A percentile compares a stretch with the other conserved stretches of the same genome.
phyloP scores from a whole-genome alignment of 2,888 invertebrate species.

The Drosophila neoperkinsi region DNA sequence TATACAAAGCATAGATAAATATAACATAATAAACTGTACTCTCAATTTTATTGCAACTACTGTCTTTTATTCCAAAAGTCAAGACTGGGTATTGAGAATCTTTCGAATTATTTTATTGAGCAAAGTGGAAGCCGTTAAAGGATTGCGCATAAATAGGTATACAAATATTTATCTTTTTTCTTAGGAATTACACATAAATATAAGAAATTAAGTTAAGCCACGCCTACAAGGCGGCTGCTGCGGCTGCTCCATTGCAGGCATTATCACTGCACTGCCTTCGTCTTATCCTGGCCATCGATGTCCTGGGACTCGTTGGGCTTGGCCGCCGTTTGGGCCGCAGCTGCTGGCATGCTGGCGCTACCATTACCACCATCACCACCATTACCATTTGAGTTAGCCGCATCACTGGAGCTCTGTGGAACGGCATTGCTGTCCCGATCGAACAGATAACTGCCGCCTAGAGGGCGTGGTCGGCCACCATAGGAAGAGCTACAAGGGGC shows the following conservation, averaged over 20 bases:
- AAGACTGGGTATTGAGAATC: constrained; percentile 57
- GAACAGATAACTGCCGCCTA: constrained; percentile 84
- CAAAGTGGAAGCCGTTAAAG: constrained; percentile 40
- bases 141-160: constrained; percentile 17
- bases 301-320: constrained; percentile 35
- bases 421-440: constrained; percentile 83
- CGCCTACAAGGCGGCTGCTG: constrained; percentile 51
- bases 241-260: constrained; percentile 6
- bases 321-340: constrained; percentile 70
- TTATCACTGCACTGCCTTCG: constrained; percentile 41
- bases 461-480: constrained; percentile 83
- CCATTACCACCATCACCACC: constrained; percentile 55
- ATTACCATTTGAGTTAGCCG: constrained; percentile 55
- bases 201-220: constrained; percentile 59
- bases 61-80: not conserved
- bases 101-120: constrained; percentile 70
- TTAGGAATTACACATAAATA: constrained; percentile 72
- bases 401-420: constrained; percentile 58
- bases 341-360: constrained; percentile 55
- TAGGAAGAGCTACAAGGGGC: constrained; percentile 85
- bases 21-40: constrained; percentile 51
- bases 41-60: constrained; percentile 17
- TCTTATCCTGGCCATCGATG: constrained; percentile 35
- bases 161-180: constrained; percentile 40
- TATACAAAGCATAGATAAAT: constrained; percentile 7